These are phyloP conservation scores for Incurvaria masculella DNA, from an alignment of 2,888 invertebrate genomes.

Conservation along the genomic window DNA sequence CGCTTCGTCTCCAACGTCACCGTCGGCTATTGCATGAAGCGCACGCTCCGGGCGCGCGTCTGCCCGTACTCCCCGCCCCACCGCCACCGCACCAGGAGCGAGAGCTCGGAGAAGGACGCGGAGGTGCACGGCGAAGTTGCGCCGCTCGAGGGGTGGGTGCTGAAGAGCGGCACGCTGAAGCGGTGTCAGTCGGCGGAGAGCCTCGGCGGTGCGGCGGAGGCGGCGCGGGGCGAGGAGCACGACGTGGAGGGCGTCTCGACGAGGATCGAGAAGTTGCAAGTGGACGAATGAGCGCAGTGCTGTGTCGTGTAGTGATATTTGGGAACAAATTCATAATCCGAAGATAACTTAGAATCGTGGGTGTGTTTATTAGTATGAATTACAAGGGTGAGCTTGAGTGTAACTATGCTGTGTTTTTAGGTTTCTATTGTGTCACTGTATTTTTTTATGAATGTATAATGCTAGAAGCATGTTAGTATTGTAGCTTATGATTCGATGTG, in stretches of 20 bases:
- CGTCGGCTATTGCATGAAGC: slow-evolving; percentile 58
- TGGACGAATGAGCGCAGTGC: slow-evolving; percentile 45
- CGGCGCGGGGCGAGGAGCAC: slow-evolving; percentile 34
- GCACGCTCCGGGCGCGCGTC: slow-evolving; percentile 52
- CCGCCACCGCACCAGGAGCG: slow-evolving; percentile 59
- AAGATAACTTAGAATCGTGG: slow-evolving; percentile 17
- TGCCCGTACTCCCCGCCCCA: slow-evolving; percentile 58
- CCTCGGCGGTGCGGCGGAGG: slow-evolving; percentile 44
- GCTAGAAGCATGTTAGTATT: too few relatives aligned
- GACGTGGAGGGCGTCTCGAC: slow-evolving; percentile 62
- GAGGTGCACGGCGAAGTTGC: slow-evolving; percentile 19
- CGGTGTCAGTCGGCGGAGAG: slow-evolving; percentile 62
- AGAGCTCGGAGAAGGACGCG: slow-evolving; percentile 49
- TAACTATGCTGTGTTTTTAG: too few relatives aligned
- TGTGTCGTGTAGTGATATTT: too few relatives aligned
- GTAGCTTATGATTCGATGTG: too few relatives aligned
- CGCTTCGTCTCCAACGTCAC: slow-evolving; percentile 62
- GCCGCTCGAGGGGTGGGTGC: slow-evolving; percentile 8
- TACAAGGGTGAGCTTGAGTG: too few relatives aligned
- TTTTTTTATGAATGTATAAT: too few relatives aligned
- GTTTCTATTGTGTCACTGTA: too few relatives aligned
- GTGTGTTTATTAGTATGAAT: too few relatives aligned
- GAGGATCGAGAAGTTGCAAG: slow-evolving; percentile 60
- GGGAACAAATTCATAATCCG: slow-evolving; percentile 21
- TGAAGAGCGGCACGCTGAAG: slow-evolving; percentile 26